Evolutionary conservation across 2,888 invertebrate genomes (phyloP).

Genomic region (Drosophila maculinotata): DNA sequence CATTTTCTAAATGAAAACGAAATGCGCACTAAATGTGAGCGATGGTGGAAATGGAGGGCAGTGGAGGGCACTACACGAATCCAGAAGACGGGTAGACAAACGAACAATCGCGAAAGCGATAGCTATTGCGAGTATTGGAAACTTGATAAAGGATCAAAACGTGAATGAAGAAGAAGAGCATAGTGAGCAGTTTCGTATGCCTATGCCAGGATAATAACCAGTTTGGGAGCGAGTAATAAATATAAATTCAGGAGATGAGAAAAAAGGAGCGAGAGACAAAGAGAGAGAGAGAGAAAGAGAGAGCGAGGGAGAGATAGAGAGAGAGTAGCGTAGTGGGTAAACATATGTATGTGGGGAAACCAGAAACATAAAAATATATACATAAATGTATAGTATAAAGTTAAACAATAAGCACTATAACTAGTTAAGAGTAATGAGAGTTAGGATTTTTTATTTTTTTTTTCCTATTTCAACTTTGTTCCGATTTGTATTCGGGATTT

Average conservation of each 20-base stretch:
- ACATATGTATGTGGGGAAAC: constrained; percentile 11
- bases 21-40: constrained; percentile 70
- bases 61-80: constrained; percentile 18
- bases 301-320: neutral
- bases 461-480: constrained; percentile 6
- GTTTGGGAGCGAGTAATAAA: constrained; percentile 1
- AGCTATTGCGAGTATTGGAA: constrained; percentile 36
- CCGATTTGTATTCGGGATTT: constrained; percentile 11
- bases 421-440: constrained; percentile 18
- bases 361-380: constrained; percentile 7
- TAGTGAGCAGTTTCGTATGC: constrained; percentile 15
- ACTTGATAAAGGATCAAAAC: constrained; percentile 8
- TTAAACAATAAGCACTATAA: constrained; percentile 28
- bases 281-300: constrained; percentile 1
- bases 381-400: constrained; percentile 6
- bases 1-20: constrained; percentile 39
- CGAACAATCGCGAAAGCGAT: no score
- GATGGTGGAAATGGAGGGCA: constrained; percentile 6
- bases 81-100: constrained; percentile 42
- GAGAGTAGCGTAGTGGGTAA: constrained; percentile 11
- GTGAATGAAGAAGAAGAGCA: constrained; percentile 17
- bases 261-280: neutral
- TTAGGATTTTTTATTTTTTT: neutral
- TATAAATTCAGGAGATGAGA: neutral
- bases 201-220: constrained; percentile 10